A percentile compares a stretch with the other conserved stretches of the same genome.
Conservation (phyloP, 2,888 invertebrate genomes). For the Notodonta ziczac region DNA sequence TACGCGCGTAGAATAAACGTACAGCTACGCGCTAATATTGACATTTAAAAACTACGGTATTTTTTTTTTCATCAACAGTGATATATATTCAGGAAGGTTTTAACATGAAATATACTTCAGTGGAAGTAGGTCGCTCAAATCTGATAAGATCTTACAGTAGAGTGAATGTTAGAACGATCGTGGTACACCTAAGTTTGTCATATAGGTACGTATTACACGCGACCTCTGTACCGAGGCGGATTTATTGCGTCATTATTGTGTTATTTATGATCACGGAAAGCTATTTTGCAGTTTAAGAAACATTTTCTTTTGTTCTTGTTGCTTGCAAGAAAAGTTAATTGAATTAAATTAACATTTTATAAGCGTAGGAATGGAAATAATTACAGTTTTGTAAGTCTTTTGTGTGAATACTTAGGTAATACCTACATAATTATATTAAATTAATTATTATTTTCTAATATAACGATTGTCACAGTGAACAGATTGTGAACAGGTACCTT, state of each 20-base stretch:
- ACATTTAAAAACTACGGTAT: neutral
- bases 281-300: constrained; percentile 30
- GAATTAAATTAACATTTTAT: constrained; percentile 27
- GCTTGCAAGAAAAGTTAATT: constrained; percentile 21
- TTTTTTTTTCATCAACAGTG: neutral
- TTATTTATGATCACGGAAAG: constrained; percentile 41
- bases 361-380: constrained; percentile 6
- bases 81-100: neutral
- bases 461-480: too few species aligned
- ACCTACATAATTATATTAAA: constrained; percentile 1
- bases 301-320: constrained; percentile 28
- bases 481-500: too few species aligned
- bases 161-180: constrained; percentile 29
- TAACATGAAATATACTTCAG: neutral
- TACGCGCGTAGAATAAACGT: too few species aligned
- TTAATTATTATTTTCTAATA: too few species aligned
- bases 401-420: neutral
- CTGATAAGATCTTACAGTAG: constrained; percentile 36
- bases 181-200: constrained; percentile 38
- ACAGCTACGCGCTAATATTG: too few species aligned
- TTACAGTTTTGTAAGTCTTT: neutral
- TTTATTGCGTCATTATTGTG: constrained; percentile 39
- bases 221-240: constrained; percentile 33
- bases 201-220: constrained; percentile 36
- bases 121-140: constrained; percentile 20